Conservation (phyloP, 2,797 vertebrate genomes). For the Rhinogobio ventralis region DNA sequence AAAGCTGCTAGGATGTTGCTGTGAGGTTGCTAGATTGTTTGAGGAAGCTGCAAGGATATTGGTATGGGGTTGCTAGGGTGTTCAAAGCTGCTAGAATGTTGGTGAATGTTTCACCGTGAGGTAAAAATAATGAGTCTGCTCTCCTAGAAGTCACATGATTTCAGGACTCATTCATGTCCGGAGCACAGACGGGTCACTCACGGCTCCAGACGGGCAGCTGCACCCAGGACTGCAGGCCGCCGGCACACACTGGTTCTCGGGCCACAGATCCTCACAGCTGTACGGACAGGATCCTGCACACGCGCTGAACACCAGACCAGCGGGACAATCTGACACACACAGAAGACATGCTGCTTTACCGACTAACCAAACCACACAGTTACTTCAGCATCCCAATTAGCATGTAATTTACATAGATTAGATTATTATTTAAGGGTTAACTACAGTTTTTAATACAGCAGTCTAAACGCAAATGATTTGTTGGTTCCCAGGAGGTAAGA, state of each 20-base stretch:
- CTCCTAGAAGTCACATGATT: background rate
- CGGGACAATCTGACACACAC: conserved; percentile 78
- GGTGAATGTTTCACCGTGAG: background rate
- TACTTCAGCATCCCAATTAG: background rate
- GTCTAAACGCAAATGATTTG: background rate
- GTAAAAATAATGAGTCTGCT: background rate
- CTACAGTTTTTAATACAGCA: background rate
- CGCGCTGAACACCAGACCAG: conserved; percentile 71
- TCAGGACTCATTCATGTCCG: no score
- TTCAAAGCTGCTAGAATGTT: background rate
- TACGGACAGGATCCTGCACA: conserved; percentile 84
- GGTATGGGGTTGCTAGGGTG: background rate
- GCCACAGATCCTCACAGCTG: conserved; percentile 83
- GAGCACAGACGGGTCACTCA: conserved; percentile 57
- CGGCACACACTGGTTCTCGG: conserved; percentile 77
- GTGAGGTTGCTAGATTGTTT: background rate
- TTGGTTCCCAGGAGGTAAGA: background rate
- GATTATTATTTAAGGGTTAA: background rate
- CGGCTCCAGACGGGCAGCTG: conserved; percentile 80
- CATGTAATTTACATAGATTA: background rate
- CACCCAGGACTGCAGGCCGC: conserved; percentile 83
- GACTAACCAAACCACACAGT: background rate
- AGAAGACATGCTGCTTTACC: background rate
- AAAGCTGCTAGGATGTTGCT: no score
- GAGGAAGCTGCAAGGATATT: background rate